Conservation (phyloP, 2,797 vertebrate genomes). For the Knipowitschia caucasica region DNA sequence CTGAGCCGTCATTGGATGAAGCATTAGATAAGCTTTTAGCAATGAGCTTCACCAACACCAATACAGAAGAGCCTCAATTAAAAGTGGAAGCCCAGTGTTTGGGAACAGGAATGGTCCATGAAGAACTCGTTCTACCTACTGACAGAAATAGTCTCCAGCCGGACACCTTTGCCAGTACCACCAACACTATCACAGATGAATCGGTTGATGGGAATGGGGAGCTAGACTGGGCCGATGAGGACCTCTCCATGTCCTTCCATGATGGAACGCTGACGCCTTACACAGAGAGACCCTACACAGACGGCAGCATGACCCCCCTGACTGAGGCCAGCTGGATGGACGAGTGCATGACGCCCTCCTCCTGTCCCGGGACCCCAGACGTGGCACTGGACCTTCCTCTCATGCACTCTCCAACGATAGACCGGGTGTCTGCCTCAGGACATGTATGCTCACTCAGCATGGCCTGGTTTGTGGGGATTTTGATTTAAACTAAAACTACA, state of each 20-base stretch:
- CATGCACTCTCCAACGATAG: constrained; percentile 68
- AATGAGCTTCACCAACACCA: constrained; percentile 64
- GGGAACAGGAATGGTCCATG: constrained; percentile 40
- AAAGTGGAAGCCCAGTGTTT: constrained; percentile 26
- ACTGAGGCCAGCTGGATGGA: constrained; percentile 82
- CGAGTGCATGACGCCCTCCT: constrained; percentile 73
- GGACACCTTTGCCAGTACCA: constrained; percentile 65
- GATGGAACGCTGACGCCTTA: constrained; percentile 75
- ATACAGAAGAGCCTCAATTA: constrained; percentile 19
- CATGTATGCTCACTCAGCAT: constrained; percentile 82
- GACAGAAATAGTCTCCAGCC: constrained; percentile 76
- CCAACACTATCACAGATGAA: constrained; percentile 60
- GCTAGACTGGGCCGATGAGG: constrained; percentile 77
- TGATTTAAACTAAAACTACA: constrained; percentile 9
- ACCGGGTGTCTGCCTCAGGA: constrained; percentile 90
- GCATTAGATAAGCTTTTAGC: constrained; percentile 74
- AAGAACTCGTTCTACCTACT: constrained; percentile 71
- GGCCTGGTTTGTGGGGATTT: constrained; percentile 23
- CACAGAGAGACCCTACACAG: constrained; percentile 73
- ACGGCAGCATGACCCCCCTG: constrained; percentile 76
- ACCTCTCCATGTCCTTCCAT: constrained; percentile 70
- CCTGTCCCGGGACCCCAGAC: constrained; percentile 68
- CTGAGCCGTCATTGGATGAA: constrained; percentile 63
- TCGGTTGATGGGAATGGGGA: constrained; percentile 67
- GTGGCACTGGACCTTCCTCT: constrained; percentile 71